These are phyloP conservation scores for Jordanella pulchra DNA, from an alignment of 2,797 vertebrate species.

Conservation along the genomic window DNA sequence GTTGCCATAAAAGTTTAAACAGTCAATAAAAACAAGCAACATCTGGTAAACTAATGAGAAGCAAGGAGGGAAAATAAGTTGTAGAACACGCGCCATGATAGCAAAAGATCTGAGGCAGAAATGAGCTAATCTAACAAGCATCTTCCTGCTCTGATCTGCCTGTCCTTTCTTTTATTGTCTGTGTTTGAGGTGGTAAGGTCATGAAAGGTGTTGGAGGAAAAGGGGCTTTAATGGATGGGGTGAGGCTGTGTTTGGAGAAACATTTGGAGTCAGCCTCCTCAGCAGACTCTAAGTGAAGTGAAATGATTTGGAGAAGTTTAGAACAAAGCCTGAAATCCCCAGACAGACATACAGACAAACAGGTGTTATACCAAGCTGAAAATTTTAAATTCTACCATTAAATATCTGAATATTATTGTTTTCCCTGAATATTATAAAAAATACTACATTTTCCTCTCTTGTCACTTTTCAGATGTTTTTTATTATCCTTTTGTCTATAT, in stretches of 20 bases:
- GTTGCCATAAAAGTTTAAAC: slow-evolving; percentile 3
- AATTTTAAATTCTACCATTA: too few species aligned
- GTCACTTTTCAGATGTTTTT: slow-evolving; percentile 17
- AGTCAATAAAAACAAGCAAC: not conserved
- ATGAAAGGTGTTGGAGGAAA: slow-evolving; percentile 41
- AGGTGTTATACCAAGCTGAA: slow-evolving; percentile 23
- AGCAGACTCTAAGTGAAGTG: slow-evolving; percentile 25
- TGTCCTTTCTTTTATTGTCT: slow-evolving; percentile 30
- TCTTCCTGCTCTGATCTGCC: slow-evolving; percentile 40
- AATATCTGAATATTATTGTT: too few species aligned
- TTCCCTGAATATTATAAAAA: not conserved
- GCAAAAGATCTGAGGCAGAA: slow-evolving; percentile 65
- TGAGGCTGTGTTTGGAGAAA: slow-evolving; percentile 62
- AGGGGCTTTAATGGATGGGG: slow-evolving; percentile 56
- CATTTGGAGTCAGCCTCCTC: slow-evolving; percentile 43
- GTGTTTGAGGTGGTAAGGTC: slow-evolving; percentile 32
- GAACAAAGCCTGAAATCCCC: not conserved
- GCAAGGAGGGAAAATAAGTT: slow-evolving; percentile 35
- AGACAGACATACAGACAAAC: not conserved
- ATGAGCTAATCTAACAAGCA: slow-evolving; percentile 69
- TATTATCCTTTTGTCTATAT: slow-evolving; percentile 20
- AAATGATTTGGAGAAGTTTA: slow-evolving; percentile 27
- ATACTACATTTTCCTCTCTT: not conserved
- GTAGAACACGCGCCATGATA: slow-evolving; percentile 52
- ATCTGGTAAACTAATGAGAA: not conserved